phyloP scores from a whole-genome alignment of 2,797 vertebrate species.

The Choloepus didactylus region DNA sequence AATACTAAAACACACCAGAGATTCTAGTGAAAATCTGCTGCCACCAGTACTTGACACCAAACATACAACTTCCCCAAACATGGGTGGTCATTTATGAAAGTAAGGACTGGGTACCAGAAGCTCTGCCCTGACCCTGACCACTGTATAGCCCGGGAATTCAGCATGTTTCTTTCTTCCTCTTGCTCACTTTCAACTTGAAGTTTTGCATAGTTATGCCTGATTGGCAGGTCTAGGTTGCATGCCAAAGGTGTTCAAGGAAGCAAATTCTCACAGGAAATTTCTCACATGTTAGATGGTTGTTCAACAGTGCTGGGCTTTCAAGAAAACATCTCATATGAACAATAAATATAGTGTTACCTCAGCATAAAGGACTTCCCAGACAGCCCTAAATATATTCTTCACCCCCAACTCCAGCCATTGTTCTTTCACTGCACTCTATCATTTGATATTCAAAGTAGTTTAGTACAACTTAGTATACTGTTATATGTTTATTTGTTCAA shows the following conservation, averaged over 20 bases:
- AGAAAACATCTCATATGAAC: background rate
- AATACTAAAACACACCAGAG: background rate
- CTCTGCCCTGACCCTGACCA: background rate
- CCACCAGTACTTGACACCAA: background rate
- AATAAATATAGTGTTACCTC: background rate
- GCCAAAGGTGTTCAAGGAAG: background rate
- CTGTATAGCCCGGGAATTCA: background rate
- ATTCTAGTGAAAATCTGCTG: background rate
- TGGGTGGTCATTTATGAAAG: background rate
- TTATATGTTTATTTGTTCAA: background rate
- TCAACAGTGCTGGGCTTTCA: background rate
- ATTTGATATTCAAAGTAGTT: background rate
- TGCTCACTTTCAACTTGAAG: background rate
- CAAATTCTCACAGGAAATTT: background rate
- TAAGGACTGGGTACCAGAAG: background rate
- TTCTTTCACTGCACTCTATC: background rate
- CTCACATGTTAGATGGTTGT: background rate
- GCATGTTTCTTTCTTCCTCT: background rate
- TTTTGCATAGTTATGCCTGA: background rate
- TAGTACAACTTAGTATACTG: background rate
- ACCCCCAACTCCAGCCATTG: background rate
- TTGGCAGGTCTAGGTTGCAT: background rate
- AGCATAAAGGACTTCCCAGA: background rate
- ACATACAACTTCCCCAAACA: background rate
- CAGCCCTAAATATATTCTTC: background rate